These are phyloP conservation scores for Gymnosoma rotundatum DNA, from an alignment of 2,888 invertebrate genomes.

Conservation along the genomic window DNA sequence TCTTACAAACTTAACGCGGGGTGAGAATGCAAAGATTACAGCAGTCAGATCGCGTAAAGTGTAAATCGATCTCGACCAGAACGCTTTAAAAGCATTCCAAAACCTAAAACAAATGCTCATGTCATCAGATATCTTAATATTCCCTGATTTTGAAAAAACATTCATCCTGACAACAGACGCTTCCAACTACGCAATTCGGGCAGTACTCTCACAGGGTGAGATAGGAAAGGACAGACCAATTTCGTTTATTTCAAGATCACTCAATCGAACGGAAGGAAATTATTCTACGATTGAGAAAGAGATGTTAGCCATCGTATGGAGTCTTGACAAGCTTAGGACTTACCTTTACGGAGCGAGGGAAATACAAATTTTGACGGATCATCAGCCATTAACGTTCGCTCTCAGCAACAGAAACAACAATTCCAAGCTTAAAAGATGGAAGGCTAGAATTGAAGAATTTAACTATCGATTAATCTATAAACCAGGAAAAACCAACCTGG, in stretches of 20 bases:
- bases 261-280: slow-evolving; percentile 43
- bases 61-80: slow-evolving; percentile 41
- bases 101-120: slow-evolving; percentile 64
- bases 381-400: slow-evolving; percentile 49
- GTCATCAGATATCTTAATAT: slow-evolving; percentile 61
- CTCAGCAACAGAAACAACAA: slow-evolving; percentile 38
- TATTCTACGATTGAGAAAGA: slow-evolving; percentile 54
- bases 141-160: slow-evolving; percentile 62
- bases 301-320: slow-evolving; percentile 44
- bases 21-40: slow-evolving; percentile 65
- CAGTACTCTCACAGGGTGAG: slow-evolving; percentile 59
- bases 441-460: slow-evolving; percentile 66
- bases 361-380: slow-evolving; percentile 49
- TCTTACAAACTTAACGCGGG: slow-evolving; percentile 66
- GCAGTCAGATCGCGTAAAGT: slow-evolving; percentile 63
- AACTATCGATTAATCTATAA: slow-evolving; percentile 59
- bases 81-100: slow-evolving; percentile 61
- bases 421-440: slow-evolving; percentile 51
- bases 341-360: slow-evolving; percentile 54
- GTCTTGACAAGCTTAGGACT: slow-evolving; percentile 42
- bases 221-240: slow-evolving; percentile 50
- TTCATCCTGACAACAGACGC: slow-evolving; percentile 69
- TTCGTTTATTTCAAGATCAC: slow-evolving; percentile 33
- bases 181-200: slow-evolving; percentile 60
- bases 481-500: slow-evolving; percentile 58